Evolutionary conservation across 2,888 invertebrate species (phyloP).

Genomic region (Nesidiocoris tenuis): DNA sequence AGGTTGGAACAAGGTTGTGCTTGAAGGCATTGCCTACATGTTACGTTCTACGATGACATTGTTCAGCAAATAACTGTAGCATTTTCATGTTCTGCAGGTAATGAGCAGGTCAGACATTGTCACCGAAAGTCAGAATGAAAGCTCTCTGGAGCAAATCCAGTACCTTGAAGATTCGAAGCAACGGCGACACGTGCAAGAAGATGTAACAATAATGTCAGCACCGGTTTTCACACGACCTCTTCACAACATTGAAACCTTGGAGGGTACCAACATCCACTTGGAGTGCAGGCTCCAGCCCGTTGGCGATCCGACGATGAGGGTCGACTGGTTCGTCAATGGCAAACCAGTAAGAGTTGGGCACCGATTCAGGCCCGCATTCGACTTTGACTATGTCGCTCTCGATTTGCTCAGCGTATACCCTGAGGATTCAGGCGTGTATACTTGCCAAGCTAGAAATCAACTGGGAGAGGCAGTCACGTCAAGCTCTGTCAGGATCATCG

Average conservation of each 20-base stretch:
- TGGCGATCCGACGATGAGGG: conserved; percentile 86
- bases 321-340: conserved; percentile 96
- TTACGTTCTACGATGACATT: no score
- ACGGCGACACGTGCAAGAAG: conserved; percentile 71
- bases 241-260: conserved; percentile 86
- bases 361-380: conserved; percentile 90
- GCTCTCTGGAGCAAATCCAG: conserved; percentile 88
- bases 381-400: conserved; percentile 95
- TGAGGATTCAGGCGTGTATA: conserved; percentile 95
- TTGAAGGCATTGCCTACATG: no score
- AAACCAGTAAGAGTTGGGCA: conserved; percentile 82
- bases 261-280: conserved; percentile 87
- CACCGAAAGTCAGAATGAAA: conserved; percentile 88
- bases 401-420: conserved; percentile 95
- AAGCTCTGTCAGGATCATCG: conserved; percentile 81
- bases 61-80: no score
- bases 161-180: conserved; percentile 80
- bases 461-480: conserved; percentile 92
- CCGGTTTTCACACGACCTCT: conserved; percentile 84
- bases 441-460: conserved; percentile 90
- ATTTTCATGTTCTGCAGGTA: no score
- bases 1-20: not conserved
- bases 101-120: conserved; percentile 78
- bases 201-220: conserved; percentile 78
- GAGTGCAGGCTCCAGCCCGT: conserved; percentile 89